Base-by-base conservation (phyloP, 2,888 invertebrate species). In the Acanthosepion esculentum region DNA sequence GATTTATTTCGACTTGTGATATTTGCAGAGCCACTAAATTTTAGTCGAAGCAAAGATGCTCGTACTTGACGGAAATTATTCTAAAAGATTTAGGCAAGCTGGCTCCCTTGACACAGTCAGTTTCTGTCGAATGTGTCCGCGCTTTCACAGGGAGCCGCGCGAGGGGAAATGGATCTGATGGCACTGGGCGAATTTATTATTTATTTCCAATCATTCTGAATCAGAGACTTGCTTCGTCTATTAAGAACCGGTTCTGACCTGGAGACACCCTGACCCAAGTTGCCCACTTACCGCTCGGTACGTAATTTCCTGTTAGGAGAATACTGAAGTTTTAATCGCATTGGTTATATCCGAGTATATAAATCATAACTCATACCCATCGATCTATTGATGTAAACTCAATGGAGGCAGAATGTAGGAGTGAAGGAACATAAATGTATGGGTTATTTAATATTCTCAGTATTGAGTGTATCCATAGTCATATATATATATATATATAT, bases 291-390 rank as follows among this genome's bases (percentile, higher is more conserved):
- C 10, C n/a, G 78, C 2, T n/a, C 78, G 33, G 12, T 15, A 18
- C 18, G 78, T 78, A 78, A 78, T 78, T 78, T 78, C 78, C 78
- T 78, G 78, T 78, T 78, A 78, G n/a, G 78, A n/a, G 78, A 78
- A 12, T 2, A 78, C 12, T 78, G n/a, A 78, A 78, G 78, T 78
- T 78, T n/a, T 15, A 78, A 78, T 78, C 78, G n/a, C n/a, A n/a
- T 78, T n/a, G 78, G 78, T 18, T 78, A 78, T 78, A 78, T 78
- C 33, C 78, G 18, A 33, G 18, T 2, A 33, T 78, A n/a, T 78
- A n/a, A 78, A 78, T 33, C n/a, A 33, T n/a, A 78, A 78, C 12
- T 18, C 33, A 78, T n/a, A 78, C 78, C n/a, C 15, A 78, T n/a
- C n/a, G 78, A 78, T 78, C 12, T 78, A 78, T 33, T 12, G n/a